These are phyloP conservation scores for Hedya salicella DNA, from an alignment of 2,888 invertebrate genomes.

Conservation along the genomic window DNA sequence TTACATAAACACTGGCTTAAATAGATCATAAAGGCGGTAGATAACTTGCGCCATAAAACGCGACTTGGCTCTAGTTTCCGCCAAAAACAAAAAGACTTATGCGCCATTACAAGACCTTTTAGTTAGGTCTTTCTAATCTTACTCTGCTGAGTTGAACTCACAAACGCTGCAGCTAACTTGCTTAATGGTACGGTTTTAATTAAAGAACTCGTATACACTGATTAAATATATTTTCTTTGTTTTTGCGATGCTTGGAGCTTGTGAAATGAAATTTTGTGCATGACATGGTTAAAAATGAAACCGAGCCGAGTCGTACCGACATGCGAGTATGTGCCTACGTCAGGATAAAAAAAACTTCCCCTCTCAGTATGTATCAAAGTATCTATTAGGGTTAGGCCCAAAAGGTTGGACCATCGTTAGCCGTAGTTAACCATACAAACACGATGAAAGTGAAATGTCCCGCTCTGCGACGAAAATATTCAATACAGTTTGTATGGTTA, in stretches of 20 bases:
- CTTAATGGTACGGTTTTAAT: slow-evolving; percentile 33
- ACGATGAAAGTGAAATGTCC: too few species aligned
- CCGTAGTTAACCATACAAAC: too few species aligned
- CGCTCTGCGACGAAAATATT: too few species aligned
- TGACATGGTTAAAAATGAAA: too few species aligned
- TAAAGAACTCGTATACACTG: slow-evolving; percentile 16
- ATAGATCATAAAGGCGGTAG: slow-evolving; percentile 33
- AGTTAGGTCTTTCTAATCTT: background rate
- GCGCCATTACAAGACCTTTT: background rate
- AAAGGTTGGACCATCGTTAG: too few species aligned
- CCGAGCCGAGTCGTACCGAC: too few species aligned
- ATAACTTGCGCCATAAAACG: slow-evolving; percentile 30
- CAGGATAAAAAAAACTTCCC: too few species aligned
- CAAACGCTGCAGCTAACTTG: slow-evolving; percentile 14
- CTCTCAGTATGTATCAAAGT: too few species aligned
- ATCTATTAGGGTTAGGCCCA: too few species aligned
- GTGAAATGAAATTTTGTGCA: background rate
- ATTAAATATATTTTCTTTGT: slow-evolving; percentile 19
- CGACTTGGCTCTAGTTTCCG: slow-evolving; percentile 21
- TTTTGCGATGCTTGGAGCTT: background rate
- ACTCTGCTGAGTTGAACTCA: background rate
- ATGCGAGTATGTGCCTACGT: too few species aligned
- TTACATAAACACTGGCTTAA: slow-evolving; percentile 15
- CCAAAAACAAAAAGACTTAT: background rate
- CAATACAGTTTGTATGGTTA: too few species aligned